Evolutionary conservation across 2,113 vertebrate genomes (phyloP).

Genomic region (Typhlomys cinereus): DNA sequence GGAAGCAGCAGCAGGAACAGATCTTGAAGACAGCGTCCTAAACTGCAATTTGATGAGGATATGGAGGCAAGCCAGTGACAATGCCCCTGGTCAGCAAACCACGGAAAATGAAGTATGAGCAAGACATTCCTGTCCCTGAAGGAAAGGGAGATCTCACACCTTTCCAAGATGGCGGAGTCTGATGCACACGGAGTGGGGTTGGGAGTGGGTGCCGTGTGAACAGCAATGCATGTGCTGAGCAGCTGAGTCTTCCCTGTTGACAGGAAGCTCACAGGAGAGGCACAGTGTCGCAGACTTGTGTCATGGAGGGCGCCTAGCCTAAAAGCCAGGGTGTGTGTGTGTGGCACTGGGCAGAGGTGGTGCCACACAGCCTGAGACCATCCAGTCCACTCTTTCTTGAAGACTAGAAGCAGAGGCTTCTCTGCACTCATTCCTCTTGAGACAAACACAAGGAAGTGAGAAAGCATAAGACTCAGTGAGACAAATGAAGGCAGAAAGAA

Average conservation of each 20-base stretch:
- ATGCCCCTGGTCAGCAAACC: constrained; percentile 10
- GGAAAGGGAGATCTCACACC: background rate
- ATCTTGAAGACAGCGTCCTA: constrained; percentile 22
- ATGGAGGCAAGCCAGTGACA: constrained; percentile 13
- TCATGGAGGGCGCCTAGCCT: background rate
- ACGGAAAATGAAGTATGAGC: background rate
- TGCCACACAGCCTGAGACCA: background rate
- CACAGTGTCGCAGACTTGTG: background rate
- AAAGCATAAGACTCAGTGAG: constrained; percentile 1
- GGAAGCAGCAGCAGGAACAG: constrained; percentile 61
- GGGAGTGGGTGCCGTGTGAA: background rate
- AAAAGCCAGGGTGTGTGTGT: background rate
- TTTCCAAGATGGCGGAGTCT: background rate
- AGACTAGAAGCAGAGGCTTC: background rate
- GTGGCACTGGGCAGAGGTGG: background rate
- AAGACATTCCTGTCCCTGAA: background rate
- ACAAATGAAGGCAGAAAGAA: background rate
- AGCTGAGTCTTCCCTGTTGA: background rate
- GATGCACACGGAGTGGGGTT: background rate
- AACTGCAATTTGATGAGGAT: background rate
- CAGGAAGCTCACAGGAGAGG: background rate
- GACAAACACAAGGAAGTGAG: background rate
- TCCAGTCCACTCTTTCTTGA: background rate
- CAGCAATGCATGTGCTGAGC: background rate
- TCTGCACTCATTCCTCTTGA: background rate